These are phyloP conservation scores for Adoxophyes honmai DNA, from an alignment of 1,140 invertebrate species.

Conservation along the genomic window DNA sequence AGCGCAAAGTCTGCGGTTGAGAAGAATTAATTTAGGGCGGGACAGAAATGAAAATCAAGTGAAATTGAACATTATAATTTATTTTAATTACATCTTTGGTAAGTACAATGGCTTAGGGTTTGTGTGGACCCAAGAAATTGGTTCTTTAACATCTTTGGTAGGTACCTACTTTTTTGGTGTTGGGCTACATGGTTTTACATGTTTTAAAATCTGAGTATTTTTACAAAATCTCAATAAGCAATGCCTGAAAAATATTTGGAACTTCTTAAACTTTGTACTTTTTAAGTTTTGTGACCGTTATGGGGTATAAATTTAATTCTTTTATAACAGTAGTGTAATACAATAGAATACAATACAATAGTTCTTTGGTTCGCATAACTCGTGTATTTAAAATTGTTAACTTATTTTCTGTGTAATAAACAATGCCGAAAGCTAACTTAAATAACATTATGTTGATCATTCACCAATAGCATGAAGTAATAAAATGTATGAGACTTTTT, in stretches of 20 bases:
- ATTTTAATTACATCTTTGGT: constrained; percentile 66
- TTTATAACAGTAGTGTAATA: too few relatives aligned
- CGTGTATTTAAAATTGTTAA: too few relatives aligned
- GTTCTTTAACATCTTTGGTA: constrained; percentile 59
- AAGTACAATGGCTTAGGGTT: constrained; percentile 64
- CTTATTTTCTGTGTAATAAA: too few relatives aligned
- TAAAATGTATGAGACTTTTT: too few relatives aligned
- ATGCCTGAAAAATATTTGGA: neutral
- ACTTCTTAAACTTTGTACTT: neutral
- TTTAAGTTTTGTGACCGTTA: too few relatives aligned
- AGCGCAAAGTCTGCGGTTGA: neutral
- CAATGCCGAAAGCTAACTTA: too few relatives aligned
- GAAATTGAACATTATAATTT: constrained; percentile 36
- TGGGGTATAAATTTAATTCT: too few relatives aligned
- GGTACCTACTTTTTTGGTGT: constrained; percentile 35
- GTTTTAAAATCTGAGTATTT: constrained; percentile 3
- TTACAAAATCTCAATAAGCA: neutral
- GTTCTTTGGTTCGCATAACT: too few relatives aligned
- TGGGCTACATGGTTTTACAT: neutral
- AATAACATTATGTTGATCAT: too few relatives aligned
- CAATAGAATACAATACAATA: too few relatives aligned
- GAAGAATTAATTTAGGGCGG: constrained; percentile 19
- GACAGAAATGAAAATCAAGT: constrained; percentile 6
- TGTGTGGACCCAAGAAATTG: constrained; percentile 39
- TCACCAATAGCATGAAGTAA: too few relatives aligned